phyloP scores from a whole-genome alignment of 2,888 invertebrate species.

The Diloba caeruleocephala region DNA sequence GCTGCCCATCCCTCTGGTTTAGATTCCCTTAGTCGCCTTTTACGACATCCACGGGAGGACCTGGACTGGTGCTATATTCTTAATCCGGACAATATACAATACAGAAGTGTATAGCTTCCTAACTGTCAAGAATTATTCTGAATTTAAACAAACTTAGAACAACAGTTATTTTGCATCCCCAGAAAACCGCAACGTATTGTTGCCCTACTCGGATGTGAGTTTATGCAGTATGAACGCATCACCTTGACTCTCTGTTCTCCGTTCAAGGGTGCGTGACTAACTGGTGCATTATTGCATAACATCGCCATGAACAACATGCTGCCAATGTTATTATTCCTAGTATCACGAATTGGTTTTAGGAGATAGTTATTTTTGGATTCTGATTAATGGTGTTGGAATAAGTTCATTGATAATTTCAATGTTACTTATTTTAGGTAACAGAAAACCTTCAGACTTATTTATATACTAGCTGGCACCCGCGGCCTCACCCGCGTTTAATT shows the following conservation, averaged over 20 bases:
- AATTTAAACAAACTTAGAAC: too few relatives aligned
- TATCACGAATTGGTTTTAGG: slow-evolving; percentile 33
- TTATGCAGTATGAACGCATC: slow-evolving; percentile 20
- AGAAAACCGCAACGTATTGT: slow-evolving; percentile 11
- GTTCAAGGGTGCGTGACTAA: slow-evolving; percentile 47
- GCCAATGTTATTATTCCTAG: slow-evolving; percentile 31
- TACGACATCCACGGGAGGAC: too few relatives aligned
- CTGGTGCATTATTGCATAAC: slow-evolving; percentile 47
- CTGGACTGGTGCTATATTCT: too few relatives aligned
- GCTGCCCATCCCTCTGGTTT: too few relatives aligned
- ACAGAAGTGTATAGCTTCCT: too few relatives aligned
- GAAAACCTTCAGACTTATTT: too few relatives aligned
- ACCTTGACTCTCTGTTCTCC: slow-evolving; percentile 52
- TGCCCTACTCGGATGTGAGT: slow-evolving; percentile 29
- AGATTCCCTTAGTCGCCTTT: too few relatives aligned
- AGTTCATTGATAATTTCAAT: slow-evolving; percentile 1
- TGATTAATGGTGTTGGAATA: slow-evolving; percentile 22
- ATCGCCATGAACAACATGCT: slow-evolving; percentile 3
- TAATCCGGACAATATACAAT: too few relatives aligned
- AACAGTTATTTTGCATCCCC: neutral
- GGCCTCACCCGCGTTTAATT: too few relatives aligned
- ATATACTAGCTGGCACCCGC: too few relatives aligned
- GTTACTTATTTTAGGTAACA: too few relatives aligned
- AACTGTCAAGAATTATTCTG: too few relatives aligned
- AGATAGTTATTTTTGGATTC: slow-evolving; percentile 32